Conservation (phyloP, 2,888 invertebrate genomes). For the Copidosoma aretas region DNA sequence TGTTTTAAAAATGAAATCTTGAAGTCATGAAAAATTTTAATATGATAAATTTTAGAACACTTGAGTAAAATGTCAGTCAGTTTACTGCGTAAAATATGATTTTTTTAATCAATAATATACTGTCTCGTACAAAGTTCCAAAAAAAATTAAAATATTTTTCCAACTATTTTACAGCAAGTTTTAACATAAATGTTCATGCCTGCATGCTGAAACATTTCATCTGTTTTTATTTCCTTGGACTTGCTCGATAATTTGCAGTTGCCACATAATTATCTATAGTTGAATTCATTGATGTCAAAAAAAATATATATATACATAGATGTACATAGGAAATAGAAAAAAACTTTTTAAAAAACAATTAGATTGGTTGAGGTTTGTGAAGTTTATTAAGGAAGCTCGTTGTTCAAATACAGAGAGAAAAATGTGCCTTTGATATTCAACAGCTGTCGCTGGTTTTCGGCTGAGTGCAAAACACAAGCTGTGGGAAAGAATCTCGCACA, state of each 20-base stretch:
- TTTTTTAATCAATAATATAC: no score
- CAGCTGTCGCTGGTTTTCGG: slow-evolving; percentile 58
- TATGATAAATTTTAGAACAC: no score
- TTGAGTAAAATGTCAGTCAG: no score
- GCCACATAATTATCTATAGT: slow-evolving; percentile 25
- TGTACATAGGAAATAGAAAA: slow-evolving; percentile 6
- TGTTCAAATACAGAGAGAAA: slow-evolving; percentile 27
- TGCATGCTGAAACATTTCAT: slow-evolving; percentile 34
- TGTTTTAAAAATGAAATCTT: no score
- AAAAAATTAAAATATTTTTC: slow-evolving; percentile 25
- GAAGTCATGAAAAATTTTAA: no score
- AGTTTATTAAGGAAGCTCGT: slow-evolving; percentile 31
- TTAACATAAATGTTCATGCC: slow-evolving; percentile 22
- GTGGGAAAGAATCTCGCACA: slow-evolving; percentile 3
- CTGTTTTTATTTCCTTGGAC: neutral
- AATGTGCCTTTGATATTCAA: slow-evolving; percentile 62
- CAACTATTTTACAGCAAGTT: slow-evolving; percentile 9
- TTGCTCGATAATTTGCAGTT: slow-evolving; percentile 38
- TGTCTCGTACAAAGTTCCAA: neutral
- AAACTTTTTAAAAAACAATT: slow-evolving; percentile 19
- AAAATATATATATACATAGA: slow-evolving; percentile 12
- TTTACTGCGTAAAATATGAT: slow-evolving; percentile 25
- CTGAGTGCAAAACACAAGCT: slow-evolving; percentile 47
- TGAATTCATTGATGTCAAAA: no score
- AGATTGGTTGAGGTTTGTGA: slow-evolving; percentile 41